Base-by-base conservation (phyloP, 2,797 vertebrate genomes). In the Anolis apletophallus region DNA sequence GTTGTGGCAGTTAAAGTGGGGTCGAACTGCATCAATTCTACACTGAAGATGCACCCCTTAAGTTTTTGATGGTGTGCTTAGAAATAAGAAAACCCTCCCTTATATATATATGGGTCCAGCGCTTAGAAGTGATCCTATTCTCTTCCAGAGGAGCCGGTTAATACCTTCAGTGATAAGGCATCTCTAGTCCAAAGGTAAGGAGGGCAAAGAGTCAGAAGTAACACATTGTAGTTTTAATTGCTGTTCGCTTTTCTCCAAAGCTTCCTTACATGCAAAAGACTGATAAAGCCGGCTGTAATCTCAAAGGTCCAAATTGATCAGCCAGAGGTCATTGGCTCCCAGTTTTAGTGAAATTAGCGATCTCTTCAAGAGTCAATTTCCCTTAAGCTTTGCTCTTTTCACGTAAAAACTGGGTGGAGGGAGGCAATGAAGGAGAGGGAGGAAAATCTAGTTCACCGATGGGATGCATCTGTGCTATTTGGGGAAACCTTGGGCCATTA, bases 361-460 rank as follows among this genome's bases (percentile, higher is more conserved):
- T 88, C 61, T 87, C 23, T 55, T 82, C 0, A 72, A 1, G 3
- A 76, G 80, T 82, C 71, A 0, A 3, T 34, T 84, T 89, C 84
- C 80, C 79, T 85, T 72, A 79, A 81, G 83, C 46, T 88, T 82
- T 36, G 9, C 26, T 11, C 3, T 40, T 67, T 72, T 72, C 19
- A 36, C 40, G 19, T 89, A 82, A 92, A 91, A 91, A 68, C 68
- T 81, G 29, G 3, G 10, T 50, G 26, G 72, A 64, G 90, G 50
- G 79, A 67, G 85, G 29, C 26, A n/a, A 9, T 8, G 3, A 72
- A 40, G 77, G 59, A 88, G 88, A 92, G 61, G 81, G 64, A 88
- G 89, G 91, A 59, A 69, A 88, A 94, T 92, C 89, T 94, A 91
- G 90, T 90, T 91, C 5, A 40, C 40, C 2, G 40, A 40, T 40